Conservation (phyloP, 2,113 vertebrate species). For the Brachyhypopomus gauderio region DNA sequence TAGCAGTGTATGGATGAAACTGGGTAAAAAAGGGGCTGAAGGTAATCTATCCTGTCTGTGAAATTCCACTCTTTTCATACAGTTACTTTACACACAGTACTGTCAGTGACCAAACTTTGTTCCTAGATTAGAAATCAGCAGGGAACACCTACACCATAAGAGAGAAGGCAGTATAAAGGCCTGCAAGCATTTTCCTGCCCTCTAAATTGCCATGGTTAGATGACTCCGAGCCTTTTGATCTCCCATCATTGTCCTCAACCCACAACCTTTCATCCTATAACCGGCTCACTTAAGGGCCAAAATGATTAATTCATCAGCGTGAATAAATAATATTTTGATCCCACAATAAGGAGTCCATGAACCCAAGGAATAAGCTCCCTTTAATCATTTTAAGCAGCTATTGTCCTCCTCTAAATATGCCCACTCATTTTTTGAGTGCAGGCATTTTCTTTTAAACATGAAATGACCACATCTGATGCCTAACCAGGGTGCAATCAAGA, state of each 20-base stretch:
- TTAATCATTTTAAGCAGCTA: slow-evolving; percentile 29
- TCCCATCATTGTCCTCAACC: slow-evolving; percentile 52
- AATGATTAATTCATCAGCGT: slow-evolving; percentile 40
- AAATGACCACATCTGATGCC: slow-evolving; percentile 30
- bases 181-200: background rate
- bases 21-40: background rate
- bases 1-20: background rate
- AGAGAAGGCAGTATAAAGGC: background rate
- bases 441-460: slow-evolving; percentile 20
- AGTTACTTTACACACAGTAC: background rate
- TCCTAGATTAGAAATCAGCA: background rate
- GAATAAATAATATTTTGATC: slow-evolving; percentile 51
- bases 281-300: slow-evolving; percentile 53
- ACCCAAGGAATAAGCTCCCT: slow-evolving; percentile 38
- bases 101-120: background rate
- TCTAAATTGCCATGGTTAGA: slow-evolving; percentile 32
- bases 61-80: background rate
- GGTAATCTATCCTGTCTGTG: background rate
- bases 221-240: slow-evolving; percentile 55
- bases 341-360: slow-evolving; percentile 22
- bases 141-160: background rate
- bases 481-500: background rate
- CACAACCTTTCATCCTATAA: slow-evolving; percentile 62
- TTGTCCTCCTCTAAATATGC: slow-evolving; percentile 29
- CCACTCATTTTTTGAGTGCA: slow-evolving; percentile 21